Evolutionary conservation across 2,888 invertebrate species (phyloP).

Genomic region (Scrobipalpa atriplicella): DNA sequence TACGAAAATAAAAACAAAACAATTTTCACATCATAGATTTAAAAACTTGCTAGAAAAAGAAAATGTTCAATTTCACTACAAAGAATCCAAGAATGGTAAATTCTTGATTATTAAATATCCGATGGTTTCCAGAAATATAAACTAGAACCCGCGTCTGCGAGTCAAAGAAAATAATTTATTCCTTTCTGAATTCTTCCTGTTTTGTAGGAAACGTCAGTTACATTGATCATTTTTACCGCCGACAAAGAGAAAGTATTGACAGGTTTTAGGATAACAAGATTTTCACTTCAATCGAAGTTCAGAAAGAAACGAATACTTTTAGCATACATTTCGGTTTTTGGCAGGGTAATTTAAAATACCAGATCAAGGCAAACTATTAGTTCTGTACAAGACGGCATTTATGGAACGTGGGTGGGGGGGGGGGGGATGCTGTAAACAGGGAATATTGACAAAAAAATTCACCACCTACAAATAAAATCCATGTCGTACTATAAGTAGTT

Average conservation of each 20-base stretch:
- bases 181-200: neutral
- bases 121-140: conserved; percentile 3
- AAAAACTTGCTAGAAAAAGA: too few relatives aligned
- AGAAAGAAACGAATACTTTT: conserved; percentile 2
- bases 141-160: neutral
- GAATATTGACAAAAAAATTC: neutral
- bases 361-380: neutral
- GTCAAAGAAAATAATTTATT: conserved; percentile 16
- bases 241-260: conserved; percentile 20
- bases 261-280: conserved; percentile 23
- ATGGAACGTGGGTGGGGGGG: too few relatives aligned
- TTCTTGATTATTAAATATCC: neutral
- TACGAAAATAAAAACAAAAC: too few relatives aligned
- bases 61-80: neutral
- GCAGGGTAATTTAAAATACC: neutral
- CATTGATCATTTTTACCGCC: conserved; percentile 23
- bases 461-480: too few relatives aligned
- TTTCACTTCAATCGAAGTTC: conserved; percentile 15
- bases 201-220: conserved; percentile 24
- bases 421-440: too few relatives aligned
- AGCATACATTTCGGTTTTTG: neutral
- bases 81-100: neutral
- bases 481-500: too few relatives aligned
- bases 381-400: too few relatives aligned
- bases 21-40: too few relatives aligned